Conservation (phyloP, 2,797 vertebrate genomes). For the Epinephelus malabaricus region DNA sequence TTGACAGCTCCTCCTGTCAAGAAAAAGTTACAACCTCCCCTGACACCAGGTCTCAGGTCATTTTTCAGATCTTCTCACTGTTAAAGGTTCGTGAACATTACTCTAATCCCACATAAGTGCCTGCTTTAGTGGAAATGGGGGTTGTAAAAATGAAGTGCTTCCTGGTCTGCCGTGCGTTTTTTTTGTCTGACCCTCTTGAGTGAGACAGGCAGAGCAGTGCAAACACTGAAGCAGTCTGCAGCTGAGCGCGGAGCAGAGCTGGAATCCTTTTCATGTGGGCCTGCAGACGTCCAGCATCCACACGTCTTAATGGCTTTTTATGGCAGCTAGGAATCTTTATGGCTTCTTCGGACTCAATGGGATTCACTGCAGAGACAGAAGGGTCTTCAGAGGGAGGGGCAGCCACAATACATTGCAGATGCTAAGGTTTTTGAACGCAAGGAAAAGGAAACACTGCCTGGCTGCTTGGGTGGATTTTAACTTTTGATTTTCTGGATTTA, state of each 20-base stretch:
- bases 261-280: constrained; percentile 86
- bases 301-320: constrained; percentile 85
- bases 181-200: constrained; percentile 66
- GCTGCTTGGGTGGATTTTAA: constrained; percentile 21
- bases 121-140: constrained; percentile 60
- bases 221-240: constrained; percentile 73
- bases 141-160: constrained; percentile 82
- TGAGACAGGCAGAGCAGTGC: constrained; percentile 65
- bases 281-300: constrained; percentile 78
- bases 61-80: constrained; percentile 47
- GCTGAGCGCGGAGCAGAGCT: constrained; percentile 63
- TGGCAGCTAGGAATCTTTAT: constrained; percentile 87
- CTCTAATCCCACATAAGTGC: constrained; percentile 64
- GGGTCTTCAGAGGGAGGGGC: constrained; percentile 60
- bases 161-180: constrained; percentile 74
- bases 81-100: constrained; percentile 41
- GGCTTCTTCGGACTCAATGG: constrained; percentile 79
- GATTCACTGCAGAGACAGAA: constrained; percentile 69
- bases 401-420: constrained; percentile 57
- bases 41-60: constrained; percentile 20
- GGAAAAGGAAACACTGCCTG: constrained; percentile 24
- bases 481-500: constrained; percentile 39
- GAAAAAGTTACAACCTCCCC: constrained; percentile 5
- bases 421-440: constrained; percentile 30
- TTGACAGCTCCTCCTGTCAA: constrained; percentile 18